Conservation (phyloP, 2,797 vertebrate genomes). For the Gymnopithys bicolor region DNA sequence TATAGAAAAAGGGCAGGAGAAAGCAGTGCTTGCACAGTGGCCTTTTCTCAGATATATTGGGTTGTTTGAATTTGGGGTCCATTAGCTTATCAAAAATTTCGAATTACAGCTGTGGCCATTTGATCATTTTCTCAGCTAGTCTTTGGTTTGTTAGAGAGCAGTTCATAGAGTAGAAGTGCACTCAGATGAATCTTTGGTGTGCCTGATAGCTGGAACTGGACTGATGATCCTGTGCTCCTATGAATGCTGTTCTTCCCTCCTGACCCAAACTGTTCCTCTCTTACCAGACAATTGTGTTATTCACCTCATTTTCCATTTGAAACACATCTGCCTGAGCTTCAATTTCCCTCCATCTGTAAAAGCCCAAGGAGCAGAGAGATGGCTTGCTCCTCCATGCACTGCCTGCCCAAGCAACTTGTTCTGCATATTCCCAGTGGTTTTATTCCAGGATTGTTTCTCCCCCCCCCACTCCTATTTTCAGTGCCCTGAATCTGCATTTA, state of each 20-base stretch:
- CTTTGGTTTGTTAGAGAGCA: not conserved
- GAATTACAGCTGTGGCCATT: not conserved
- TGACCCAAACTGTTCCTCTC: not conserved
- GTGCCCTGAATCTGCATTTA: slow-evolving; percentile 4
- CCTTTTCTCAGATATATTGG: not conserved
- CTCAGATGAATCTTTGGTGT: not conserved
- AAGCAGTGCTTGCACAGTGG: not conserved
- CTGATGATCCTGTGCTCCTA: not conserved
- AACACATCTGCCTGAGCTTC: not conserved
- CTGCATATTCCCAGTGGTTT: not conserved
- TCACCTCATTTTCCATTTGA: not conserved
- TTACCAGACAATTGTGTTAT: not conserved
- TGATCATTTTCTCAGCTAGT: not conserved
- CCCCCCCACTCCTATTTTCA: not conserved
- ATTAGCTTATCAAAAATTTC: not conserved
- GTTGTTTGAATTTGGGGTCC: not conserved
- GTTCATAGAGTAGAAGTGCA: not conserved
- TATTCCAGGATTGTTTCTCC: not conserved
- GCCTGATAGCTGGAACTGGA: not conserved
- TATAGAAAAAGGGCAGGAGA: not conserved
- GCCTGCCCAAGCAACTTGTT: not conserved
- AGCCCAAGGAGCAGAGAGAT: not conserved
- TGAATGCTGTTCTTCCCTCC: not conserved
- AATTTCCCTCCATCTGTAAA: not conserved
- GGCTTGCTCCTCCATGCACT: not conserved